These are phyloP conservation scores for Dysmachus trigonus DNA, from an alignment of 2,888 invertebrate species.

Conservation along the genomic window DNA sequence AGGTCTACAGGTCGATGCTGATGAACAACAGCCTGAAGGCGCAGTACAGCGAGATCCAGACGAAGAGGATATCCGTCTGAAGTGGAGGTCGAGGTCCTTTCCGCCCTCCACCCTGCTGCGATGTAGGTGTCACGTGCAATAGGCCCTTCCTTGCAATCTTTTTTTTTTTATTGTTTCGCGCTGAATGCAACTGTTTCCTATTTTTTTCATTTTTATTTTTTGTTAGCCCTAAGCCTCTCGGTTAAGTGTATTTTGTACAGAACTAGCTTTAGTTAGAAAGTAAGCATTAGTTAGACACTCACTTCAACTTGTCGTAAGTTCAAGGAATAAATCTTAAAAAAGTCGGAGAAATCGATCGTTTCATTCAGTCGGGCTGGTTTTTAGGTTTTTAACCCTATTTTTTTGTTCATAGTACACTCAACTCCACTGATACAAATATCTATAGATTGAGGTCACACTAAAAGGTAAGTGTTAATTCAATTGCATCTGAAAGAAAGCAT, in stretches of 20 bases:
- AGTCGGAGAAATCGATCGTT: neutral
- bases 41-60: constrained; percentile 59
- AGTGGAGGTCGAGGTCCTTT: neutral
- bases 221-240: constrained; percentile 10
- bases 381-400: no score
- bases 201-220: constrained; percentile 16
- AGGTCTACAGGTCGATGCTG: constrained; percentile 63
- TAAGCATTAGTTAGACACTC: neutral
- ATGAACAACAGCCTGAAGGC: constrained; percentile 56
- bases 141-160: constrained; percentile 21
- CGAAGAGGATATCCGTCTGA: constrained; percentile 62
- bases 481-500: no score
- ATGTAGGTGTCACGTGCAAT: constrained; percentile 25
- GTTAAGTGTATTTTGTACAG: constrained; percentile 16
- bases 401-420: no score
- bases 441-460: neutral
- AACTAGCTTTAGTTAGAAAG: neutral
- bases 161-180: neutral
- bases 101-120: neutral
- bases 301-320: neutral
- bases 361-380: neutral
- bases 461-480: neutral
- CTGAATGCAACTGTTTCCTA: neutral
- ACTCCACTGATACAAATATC: no score
- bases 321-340: neutral